Evolutionary conservation across 2,113 vertebrate species (phyloP).

Genomic region (Excalfactoria chinensis): DNA sequence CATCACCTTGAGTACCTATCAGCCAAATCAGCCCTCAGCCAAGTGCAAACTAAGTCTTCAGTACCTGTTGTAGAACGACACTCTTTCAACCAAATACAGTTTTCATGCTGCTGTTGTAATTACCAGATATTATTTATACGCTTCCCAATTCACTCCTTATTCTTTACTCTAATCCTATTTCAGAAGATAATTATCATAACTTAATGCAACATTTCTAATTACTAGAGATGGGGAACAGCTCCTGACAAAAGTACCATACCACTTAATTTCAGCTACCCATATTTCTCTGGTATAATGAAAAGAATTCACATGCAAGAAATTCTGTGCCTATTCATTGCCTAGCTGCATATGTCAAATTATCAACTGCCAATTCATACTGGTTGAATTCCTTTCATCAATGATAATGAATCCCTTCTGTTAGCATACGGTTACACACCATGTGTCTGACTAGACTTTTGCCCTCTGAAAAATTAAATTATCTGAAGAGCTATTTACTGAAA

Average conservation of each 20-base stretch:
- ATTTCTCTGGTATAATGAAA: background rate
- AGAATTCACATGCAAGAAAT: background rate
- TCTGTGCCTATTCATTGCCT: background rate
- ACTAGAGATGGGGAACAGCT: background rate
- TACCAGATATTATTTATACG: background rate
- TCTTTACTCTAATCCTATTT: background rate
- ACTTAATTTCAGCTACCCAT: background rate
- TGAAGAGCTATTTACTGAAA: conserved; percentile 59
- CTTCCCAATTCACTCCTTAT: background rate
- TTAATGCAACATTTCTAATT: background rate
- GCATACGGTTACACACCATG: conserved; percentile 52
- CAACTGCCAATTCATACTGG: conserved; percentile 27
- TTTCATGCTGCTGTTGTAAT: background rate
- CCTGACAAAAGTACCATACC: conserved; percentile 5
- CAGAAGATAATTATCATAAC: background rate
- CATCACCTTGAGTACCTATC: background rate
- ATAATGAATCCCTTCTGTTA: conserved; percentile 62
- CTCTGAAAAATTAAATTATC: conserved; percentile 39
- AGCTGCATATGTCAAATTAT: background rate
- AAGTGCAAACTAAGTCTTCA: background rate
- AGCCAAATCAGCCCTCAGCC: background rate
- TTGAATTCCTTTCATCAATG: conserved; percentile 20
- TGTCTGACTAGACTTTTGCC: conserved; percentile 55
- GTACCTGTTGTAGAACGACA: background rate
- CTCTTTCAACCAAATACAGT: background rate